These are phyloP conservation scores for Aphelinus certus DNA, from an alignment of 1,140 invertebrate species.

Conservation along the genomic window DNA sequence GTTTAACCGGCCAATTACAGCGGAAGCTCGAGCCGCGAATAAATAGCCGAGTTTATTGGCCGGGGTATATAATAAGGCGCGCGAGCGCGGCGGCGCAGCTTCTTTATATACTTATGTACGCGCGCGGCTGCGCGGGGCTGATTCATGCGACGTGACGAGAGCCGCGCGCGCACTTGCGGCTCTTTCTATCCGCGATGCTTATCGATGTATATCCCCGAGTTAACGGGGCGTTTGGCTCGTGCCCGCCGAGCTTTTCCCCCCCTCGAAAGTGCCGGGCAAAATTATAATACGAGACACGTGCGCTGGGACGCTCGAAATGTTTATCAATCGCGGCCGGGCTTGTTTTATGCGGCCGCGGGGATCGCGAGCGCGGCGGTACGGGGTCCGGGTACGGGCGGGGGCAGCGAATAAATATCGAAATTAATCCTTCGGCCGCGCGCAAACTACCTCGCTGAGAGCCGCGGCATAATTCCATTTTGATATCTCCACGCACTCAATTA, in stretches of 20 bases:
- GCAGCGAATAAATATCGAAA: too few relatives aligned
- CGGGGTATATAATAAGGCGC: not conserved
- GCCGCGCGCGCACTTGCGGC: constrained; percentile 26
- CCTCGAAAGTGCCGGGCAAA: too few relatives aligned
- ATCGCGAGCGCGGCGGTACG: too few relatives aligned
- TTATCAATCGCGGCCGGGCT: too few relatives aligned
- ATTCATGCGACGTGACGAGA: constrained; percentile 37
- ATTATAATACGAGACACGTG: too few relatives aligned
- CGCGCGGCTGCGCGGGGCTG: constrained; percentile 6
- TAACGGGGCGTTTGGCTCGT: constrained; percentile 32
- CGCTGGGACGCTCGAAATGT: too few relatives aligned
- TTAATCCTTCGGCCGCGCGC: not conserved
- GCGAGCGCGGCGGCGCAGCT: constrained; percentile 19
- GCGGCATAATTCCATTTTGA: too few relatives aligned
- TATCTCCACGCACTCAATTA: too few relatives aligned
- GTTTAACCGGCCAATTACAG: constrained; percentile 54
- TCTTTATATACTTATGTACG: constrained; percentile 32
- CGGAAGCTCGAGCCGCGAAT: constrained; percentile 46
- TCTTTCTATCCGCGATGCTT: constrained; percentile 32
- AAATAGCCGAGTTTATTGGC: constrained; percentile 53
- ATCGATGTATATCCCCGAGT: constrained; percentile 22
- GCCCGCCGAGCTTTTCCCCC: too few relatives aligned
- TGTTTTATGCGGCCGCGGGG: not conserved
- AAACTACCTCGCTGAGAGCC: not conserved
- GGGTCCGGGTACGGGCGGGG: too few relatives aligned